Evolutionary conservation across 2,113 vertebrate species (phyloP).

Genomic region (Bubo blakistoni): DNA sequence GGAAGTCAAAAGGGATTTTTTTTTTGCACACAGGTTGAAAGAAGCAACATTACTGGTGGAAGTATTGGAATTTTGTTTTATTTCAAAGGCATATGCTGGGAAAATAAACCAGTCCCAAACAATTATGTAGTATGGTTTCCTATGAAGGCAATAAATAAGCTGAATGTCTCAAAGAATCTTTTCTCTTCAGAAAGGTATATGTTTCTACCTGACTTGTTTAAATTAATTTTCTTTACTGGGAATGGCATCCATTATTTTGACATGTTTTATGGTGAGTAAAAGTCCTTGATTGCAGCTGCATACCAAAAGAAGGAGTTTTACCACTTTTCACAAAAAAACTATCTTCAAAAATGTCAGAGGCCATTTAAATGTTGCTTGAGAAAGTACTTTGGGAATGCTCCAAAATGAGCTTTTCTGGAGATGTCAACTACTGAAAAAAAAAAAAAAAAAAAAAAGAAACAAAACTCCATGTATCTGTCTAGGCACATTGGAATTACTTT

Average conservation of each 20-base stretch:
- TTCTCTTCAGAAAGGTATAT: background rate
- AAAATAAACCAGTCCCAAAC: background rate
- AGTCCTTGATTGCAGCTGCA: background rate
- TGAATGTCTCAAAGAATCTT: background rate
- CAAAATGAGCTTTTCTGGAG: background rate
- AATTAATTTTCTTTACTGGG: constrained; percentile 54
- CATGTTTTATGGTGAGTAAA: constrained; percentile 7
- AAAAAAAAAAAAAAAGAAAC: background rate
- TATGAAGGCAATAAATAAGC: constrained; percentile 30
- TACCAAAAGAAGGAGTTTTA: background rate
- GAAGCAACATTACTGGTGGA: background rate
- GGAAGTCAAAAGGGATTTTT: background rate
- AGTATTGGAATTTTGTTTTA: background rate
- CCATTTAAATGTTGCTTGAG: constrained; percentile 21
- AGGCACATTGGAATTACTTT: background rate
- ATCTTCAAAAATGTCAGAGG: background rate
- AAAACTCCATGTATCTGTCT: background rate
- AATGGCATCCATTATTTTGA: constrained; percentile 41
- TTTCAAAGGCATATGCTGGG: background rate
- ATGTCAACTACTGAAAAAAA: background rate
- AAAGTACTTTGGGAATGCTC: background rate
- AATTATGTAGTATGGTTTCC: background rate
- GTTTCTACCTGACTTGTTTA: constrained; percentile 55
- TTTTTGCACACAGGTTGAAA: background rate
- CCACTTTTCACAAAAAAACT: background rate